phyloP scores from a whole-genome alignment of 2,113 vertebrate genomes.

The Poeciliopsis prolifica region DNA sequence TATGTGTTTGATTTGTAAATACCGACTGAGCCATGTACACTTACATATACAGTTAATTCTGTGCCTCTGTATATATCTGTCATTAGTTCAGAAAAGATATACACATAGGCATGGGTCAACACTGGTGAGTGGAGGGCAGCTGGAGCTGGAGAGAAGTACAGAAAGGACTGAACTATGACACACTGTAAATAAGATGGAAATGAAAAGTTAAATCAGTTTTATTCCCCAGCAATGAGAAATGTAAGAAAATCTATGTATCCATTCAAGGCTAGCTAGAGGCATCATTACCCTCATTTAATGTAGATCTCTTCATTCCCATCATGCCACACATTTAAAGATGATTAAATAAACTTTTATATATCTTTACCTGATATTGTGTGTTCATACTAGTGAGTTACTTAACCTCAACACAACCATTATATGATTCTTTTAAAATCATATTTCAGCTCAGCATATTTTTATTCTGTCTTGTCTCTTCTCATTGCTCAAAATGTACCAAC shows the following conservation, averaged over 20 bases:
- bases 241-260: conserved; percentile 42
- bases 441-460: neutral
- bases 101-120: conserved; percentile 69
- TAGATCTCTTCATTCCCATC: conserved; percentile 49
- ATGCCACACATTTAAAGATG: conserved; percentile 51
- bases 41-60: conserved; percentile 65
- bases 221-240: conserved; percentile 46
- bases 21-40: conserved; percentile 56
- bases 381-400: conserved; percentile 17
- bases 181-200: conserved; percentile 67
- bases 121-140: conserved; percentile 62
- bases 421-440: neutral
- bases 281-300: conserved; percentile 48
- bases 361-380: conserved; percentile 36
- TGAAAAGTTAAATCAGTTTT: conserved; percentile 49
- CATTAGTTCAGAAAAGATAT: conserved; percentile 73
- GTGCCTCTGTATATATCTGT: conserved; percentile 76
- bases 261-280: conserved; percentile 59
- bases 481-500: neutral
- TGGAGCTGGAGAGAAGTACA: conserved; percentile 78
- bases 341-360: conserved; percentile 78
- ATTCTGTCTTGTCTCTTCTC: neutral
- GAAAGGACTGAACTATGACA: conserved; percentile 68
- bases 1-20: conserved; percentile 75
- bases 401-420: neutral